phyloP scores from a whole-genome alignment of 2,797 vertebrate genomes.

The Cichlasoma orientale region DNA sequence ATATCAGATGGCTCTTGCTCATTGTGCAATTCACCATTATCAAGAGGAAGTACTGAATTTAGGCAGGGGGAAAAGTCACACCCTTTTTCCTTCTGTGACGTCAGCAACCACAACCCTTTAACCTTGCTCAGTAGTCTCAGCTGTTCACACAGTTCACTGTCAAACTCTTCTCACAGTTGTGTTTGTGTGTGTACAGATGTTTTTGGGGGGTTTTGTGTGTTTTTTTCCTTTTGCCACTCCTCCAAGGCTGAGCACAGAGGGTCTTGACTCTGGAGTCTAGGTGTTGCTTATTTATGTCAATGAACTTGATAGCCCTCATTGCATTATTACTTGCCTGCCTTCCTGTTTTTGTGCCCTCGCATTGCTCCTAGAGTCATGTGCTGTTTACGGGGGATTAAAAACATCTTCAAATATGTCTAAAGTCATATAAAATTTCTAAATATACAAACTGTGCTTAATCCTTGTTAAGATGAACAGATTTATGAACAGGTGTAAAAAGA shows the following conservation, averaged over 20 bases:
- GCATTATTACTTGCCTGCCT: constrained; percentile 47
- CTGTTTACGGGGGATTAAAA: constrained; percentile 12
- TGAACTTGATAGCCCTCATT: constrained; percentile 51
- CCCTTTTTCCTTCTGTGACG: constrained; percentile 67
- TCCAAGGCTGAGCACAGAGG: constrained; percentile 20
- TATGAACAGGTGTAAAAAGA: not conserved
- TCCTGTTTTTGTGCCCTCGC: constrained; percentile 29
- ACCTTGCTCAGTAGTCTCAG: constrained; percentile 73
- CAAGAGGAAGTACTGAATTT: constrained; percentile 44
- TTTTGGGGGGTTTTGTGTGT: not conserved
- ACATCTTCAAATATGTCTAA: not conserved
- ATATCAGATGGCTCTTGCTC: not conserved
- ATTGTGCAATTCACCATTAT: constrained; percentile 33
- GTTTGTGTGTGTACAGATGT: constrained; percentile 14
- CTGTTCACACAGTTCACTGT: constrained; percentile 75
- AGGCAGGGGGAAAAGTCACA: constrained; percentile 55
- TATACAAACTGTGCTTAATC: not conserved
- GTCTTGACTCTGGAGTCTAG: constrained; percentile 32
- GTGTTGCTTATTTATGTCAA: constrained; percentile 47
- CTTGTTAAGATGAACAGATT: not conserved
- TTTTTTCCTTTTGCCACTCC: constrained; percentile 4
- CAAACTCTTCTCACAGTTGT: constrained; percentile 76
- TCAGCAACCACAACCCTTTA: constrained; percentile 72
- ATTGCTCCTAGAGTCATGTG: not conserved
- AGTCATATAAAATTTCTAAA: not conserved